phyloP scores from a whole-genome alignment of 2,888 invertebrate species.

The Steinernema hermaphroditum region DNA sequence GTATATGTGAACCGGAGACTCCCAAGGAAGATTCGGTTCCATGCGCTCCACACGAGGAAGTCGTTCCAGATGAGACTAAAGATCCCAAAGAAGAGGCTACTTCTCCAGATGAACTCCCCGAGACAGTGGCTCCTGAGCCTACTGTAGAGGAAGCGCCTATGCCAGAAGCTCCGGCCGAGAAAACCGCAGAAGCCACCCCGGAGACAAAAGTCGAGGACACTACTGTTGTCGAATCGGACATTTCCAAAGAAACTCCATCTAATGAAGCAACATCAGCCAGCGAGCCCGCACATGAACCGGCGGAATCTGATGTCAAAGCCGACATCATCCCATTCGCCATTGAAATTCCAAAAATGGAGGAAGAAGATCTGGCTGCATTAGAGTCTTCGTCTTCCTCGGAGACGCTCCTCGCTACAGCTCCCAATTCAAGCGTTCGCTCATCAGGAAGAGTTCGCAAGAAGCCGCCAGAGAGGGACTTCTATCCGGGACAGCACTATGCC shows the following conservation, averaged over 20 bases:
- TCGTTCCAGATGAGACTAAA: neutral
- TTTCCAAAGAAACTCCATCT: too few species aligned
- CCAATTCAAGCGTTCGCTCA: neutral
- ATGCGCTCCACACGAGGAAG: neutral
- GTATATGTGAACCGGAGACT: neutral
- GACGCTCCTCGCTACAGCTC: neutral
- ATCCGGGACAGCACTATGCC: neutral
- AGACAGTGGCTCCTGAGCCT: too few species aligned
- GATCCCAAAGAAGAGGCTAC: neutral
- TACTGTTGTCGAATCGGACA: too few species aligned
- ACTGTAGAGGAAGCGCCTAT: too few species aligned
- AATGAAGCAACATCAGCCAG: neutral
- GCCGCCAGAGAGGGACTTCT: constrained; percentile 18
- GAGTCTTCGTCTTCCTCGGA: neutral
- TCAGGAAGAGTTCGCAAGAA: constrained; percentile 13
- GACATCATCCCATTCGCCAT: neutral
- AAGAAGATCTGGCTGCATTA: neutral
- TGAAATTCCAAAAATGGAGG: neutral
- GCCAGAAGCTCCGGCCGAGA: too few species aligned
- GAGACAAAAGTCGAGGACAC: too few species aligned
- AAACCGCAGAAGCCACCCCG: too few species aligned
- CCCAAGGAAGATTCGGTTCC: neutral
- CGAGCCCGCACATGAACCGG: neutral
- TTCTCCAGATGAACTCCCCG: too few species aligned
- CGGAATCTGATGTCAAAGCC: neutral